Evolutionary conservation across 2,797 vertebrate genomes (phyloP).

Genomic region (Darevskia mixta): DNA sequence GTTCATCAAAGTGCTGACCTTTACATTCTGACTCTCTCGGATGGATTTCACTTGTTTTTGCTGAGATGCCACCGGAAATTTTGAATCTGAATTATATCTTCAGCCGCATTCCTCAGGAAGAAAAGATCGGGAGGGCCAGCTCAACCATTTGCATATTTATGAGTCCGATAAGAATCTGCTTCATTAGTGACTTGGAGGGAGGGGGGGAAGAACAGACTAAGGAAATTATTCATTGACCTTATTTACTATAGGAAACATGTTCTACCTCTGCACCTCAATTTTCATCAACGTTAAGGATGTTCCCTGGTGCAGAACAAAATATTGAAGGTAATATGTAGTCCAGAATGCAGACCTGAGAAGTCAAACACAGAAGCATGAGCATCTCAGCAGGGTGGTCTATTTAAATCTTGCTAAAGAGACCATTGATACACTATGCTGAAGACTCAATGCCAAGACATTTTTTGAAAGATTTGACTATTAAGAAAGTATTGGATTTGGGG

Average conservation of each 20-base stretch:
- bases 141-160: constrained; percentile 14
- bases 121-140: background rate
- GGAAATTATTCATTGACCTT: background rate
- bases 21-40: background rate
- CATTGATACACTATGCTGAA: too few species aligned
- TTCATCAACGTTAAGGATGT: background rate
- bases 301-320: background rate
- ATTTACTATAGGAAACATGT: background rate
- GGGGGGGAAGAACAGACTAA: background rate
- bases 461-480: too few species aligned
- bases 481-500: too few species aligned
- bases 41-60: background rate
- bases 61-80: background rate
- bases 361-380: background rate
- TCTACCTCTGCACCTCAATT: background rate
- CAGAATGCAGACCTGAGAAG: background rate
- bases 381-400: too few species aligned
- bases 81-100: constrained; percentile 1
- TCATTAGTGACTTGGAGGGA: background rate
- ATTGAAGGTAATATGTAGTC: background rate
- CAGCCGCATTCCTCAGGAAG: background rate
- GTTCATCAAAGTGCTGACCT: background rate
- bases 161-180: background rate
- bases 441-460: too few species aligned
- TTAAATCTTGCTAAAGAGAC: too few species aligned